Conservation (phyloP, 2,113 vertebrate species). For the Pandion haliaetus region DNA sequence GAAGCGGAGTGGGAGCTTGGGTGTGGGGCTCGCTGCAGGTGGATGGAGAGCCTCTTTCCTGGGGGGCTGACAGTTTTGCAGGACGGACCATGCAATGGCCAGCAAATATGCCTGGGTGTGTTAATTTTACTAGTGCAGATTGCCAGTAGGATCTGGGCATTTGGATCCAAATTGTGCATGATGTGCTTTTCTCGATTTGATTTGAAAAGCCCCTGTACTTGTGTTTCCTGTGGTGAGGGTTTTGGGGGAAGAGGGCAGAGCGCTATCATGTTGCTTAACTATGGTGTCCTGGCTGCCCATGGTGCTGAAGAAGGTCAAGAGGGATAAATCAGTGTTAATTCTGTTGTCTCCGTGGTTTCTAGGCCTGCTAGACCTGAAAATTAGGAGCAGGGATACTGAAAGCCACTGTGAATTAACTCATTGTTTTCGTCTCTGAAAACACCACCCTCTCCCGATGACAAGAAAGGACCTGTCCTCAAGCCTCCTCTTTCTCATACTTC, state of each 20-base stretch:
- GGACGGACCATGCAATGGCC: background rate
- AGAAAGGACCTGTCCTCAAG: slow-evolving; percentile 5
- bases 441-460: background rate
- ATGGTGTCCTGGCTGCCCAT: background rate
- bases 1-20: background rate
- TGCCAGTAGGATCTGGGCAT: background rate
- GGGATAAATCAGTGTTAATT: background rate
- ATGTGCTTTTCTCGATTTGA: background rate
- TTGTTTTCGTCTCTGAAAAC: background rate
- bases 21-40: background rate
- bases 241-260: background rate
- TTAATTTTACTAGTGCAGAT: background rate
- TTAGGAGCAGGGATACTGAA: background rate
- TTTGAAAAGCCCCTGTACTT: background rate
- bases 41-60: rapidly evolving
- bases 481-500: background rate
- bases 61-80: background rate
- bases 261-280: background rate
- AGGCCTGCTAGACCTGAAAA: background rate
- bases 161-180: background rate
- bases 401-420: background rate
- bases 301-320: background rate
- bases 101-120: background rate
- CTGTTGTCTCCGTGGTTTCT: background rate
- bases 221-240: background rate